These are phyloP conservation scores for Alligator sinensis DNA, from an alignment of 2,113 vertebrate genomes.

Conservation along the genomic window DNA sequence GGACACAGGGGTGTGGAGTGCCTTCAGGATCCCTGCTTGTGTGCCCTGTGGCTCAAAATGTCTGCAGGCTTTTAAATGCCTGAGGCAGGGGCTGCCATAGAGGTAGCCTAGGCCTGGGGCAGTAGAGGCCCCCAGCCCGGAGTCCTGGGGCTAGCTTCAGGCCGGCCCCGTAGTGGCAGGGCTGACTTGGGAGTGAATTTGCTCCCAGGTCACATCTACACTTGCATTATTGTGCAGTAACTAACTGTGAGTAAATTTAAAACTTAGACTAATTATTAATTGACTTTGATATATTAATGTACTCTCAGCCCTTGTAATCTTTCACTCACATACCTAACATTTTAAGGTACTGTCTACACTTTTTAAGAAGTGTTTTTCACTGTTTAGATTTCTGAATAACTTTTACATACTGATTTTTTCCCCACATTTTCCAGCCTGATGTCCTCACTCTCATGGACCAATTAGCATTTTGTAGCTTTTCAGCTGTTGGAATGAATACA, in stretches of 20 bases:
- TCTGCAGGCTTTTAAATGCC: too few relatives aligned
- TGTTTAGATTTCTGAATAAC: background rate
- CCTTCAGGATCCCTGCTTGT: too few relatives aligned
- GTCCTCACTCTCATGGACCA: background rate
- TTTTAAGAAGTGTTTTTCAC: background rate
- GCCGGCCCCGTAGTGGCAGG: too few relatives aligned
- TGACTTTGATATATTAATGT: background rate
- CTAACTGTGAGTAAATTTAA: background rate
- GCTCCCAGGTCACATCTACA: too few relatives aligned
- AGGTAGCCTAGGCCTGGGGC: too few relatives aligned
- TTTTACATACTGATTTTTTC: background rate
- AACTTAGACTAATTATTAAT: background rate
- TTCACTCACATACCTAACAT: background rate
- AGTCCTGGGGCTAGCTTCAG: too few relatives aligned
- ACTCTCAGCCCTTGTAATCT: background rate
- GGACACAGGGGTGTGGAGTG: too few relatives aligned
- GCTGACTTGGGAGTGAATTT: too few relatives aligned
- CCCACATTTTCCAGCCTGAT: background rate
- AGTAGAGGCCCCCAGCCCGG: too few relatives aligned
- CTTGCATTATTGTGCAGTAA: too few relatives aligned
- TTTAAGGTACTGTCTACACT: background rate
- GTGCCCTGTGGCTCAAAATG: too few relatives aligned
- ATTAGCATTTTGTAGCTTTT: background rate
- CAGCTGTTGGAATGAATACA: background rate
- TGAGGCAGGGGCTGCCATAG: too few relatives aligned